These are phyloP conservation scores for Riparia riparia DNA, from an alignment of 2,113 vertebrate species.

Conservation along the genomic window DNA sequence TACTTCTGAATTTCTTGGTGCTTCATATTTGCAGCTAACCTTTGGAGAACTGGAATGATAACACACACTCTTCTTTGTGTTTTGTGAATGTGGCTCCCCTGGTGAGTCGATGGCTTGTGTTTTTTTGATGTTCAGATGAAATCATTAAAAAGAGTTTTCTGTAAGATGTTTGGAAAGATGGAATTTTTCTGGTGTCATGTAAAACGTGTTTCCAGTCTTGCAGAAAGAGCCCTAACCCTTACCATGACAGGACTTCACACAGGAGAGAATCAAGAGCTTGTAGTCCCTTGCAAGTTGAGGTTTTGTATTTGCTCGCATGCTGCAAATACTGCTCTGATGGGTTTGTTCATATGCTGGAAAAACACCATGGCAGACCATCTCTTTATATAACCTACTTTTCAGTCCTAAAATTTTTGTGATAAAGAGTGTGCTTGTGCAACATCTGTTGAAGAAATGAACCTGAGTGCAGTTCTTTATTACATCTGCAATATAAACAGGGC, in stretches of 20 bases:
- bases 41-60: slow-evolving; percentile 34
- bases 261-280: background rate
- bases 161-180: background rate
- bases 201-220: background rate
- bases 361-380: background rate
- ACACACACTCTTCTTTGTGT: slow-evolving; percentile 59
- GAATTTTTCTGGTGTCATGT: background rate
- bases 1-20: slow-evolving; percentile 63
- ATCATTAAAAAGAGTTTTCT: slow-evolving; percentile 1
- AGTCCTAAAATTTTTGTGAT: background rate
- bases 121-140: slow-evolving; percentile 52
- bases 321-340: background rate
- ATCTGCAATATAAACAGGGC: background rate
- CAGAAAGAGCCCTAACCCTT: background rate
- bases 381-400: background rate
- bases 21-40: slow-evolving; percentile 16
- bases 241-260: background rate
- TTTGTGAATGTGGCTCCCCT: slow-evolving; percentile 21
- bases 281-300: background rate
- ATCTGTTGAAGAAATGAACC: background rate
- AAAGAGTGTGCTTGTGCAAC: background rate
- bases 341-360: background rate
- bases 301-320: background rate
- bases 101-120: background rate
- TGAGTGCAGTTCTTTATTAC: background rate